Evolutionary conservation across 1,140 invertebrate genomes (phyloP), one percentile per base, ranked within the genome.

Genomic region (Probaryconus sp.): DNA sequence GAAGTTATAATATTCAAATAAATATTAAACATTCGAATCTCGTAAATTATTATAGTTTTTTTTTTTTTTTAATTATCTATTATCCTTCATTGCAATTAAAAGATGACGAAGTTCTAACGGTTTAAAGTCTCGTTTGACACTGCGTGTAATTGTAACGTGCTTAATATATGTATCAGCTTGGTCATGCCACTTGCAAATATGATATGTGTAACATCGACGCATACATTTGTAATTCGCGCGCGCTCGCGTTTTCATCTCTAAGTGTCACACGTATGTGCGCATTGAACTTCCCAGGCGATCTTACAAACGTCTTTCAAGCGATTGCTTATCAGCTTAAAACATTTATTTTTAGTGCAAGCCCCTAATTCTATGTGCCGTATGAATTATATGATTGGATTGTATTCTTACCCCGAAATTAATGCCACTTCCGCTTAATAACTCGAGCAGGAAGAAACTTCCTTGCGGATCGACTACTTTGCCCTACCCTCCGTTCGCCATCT

Each of bases 401-500:
- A 30, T 48, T 50, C 70, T 74, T 45, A 77, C 76, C 45, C 16
- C 16, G 40, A 63, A 70, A 58, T 16, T 35, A 11, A 30, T 18
- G 30, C 33, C 51, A 31, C 21, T 61, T 50, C 45, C 40, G 33
- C 13, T 60, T 7, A 2, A 51, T 35, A 40, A 43, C 17, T 51
- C 55, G 50, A 53, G 38, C 58, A 75, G 55, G 64, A 78, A 77
- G 50, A 76, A 75, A 55, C 74, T 79, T 80, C 73, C 77, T 78
- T 47, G 58, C 75, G 72, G 63, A 77, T 69, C 77, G 72, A 72
- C 73, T 56, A 65, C 33, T 31, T 68, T 75, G 79, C 75, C 77
- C 83, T 83, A 85, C 80, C 82, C 83, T 79, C 77, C 48, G 60
- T 78, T 80, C 83, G 85, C 85, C 85, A 87, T 86, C 80, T 87